A percentile compares a stretch with the other conserved stretches of the same genome.
phyloP scores from a whole-genome alignment of 2,888 invertebrate genomes.

The Coleophora flavipennella region DNA sequence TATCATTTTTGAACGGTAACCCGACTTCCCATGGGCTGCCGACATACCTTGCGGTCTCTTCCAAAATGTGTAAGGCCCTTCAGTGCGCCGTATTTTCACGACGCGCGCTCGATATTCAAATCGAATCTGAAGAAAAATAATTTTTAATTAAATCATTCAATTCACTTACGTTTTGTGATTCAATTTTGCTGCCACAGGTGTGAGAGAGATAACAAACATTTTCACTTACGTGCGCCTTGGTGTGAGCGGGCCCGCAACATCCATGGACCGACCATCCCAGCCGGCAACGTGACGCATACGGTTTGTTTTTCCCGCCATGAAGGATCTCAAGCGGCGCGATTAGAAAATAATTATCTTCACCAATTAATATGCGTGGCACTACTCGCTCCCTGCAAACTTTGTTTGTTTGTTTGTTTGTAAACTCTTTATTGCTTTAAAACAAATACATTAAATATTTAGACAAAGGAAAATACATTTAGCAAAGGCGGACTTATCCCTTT shows the following conservation, averaged over 20 bases:
- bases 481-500: no score
- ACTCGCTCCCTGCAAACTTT: constrained; percentile 13
- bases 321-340: constrained; percentile 13
- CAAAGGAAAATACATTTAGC: no score
- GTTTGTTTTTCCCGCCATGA: constrained; percentile 10
- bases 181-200: constrained; percentile 2
- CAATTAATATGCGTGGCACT: constrained; percentile 14
- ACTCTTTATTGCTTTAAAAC: no score
- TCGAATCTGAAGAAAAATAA: constrained; percentile 16
- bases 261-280: constrained; percentile 16
- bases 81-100: constrained; percentile 16
- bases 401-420: no score
- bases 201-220: constrained; percentile 11
- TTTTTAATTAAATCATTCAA: constrained; percentile 14
- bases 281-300: constrained; percentile 12
- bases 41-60: constrained; percentile 13
- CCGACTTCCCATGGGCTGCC: constrained; percentile 16
- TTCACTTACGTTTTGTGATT: constrained; percentile 1
- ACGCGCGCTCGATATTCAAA: constrained; percentile 14
- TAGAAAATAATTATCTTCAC: constrained; percentile 16
- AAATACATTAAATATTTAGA: no score
- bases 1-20: constrained; percentile 15
- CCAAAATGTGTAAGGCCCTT: constrained; percentile 14
- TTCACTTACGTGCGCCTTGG: constrained; percentile 6
- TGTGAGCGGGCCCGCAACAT: constrained; percentile 11